Conservation (phyloP, 2,113 vertebrate genomes). For the Rousettus leschenaultii region DNA sequence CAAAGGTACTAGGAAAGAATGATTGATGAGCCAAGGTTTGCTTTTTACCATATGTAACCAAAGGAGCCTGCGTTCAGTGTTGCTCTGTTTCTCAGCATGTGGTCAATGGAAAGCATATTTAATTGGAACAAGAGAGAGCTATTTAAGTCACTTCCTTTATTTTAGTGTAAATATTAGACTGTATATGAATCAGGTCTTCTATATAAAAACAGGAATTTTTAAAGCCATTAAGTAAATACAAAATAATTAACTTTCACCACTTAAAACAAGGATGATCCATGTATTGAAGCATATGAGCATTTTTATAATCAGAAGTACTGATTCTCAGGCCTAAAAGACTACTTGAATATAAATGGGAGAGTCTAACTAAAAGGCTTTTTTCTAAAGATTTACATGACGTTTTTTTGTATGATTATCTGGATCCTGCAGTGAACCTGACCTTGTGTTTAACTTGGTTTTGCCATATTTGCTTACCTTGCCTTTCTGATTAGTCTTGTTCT, state of each 20-base stretch:
- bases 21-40: background rate
- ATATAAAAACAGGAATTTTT: background rate
- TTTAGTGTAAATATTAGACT: background rate
- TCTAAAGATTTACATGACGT: background rate
- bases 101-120: background rate
- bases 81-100: background rate
- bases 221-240: background rate
- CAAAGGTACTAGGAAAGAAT: background rate
- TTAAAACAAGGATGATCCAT: background rate
- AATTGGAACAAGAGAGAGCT: background rate
- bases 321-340: background rate
- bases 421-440: background rate
- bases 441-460: background rate
- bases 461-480: background rate
- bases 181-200: background rate
- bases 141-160: background rate
- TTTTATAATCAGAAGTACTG: background rate
- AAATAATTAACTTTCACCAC: background rate
- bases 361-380: background rate
- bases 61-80: background rate
- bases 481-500: background rate
- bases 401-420: background rate
- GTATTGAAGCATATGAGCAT: background rate
- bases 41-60: background rate
- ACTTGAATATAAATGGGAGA: background rate